Evolutionary conservation across 1,140 invertebrate species (phyloP).

Genomic region (Phymorhynchus buccinoides): DNA sequence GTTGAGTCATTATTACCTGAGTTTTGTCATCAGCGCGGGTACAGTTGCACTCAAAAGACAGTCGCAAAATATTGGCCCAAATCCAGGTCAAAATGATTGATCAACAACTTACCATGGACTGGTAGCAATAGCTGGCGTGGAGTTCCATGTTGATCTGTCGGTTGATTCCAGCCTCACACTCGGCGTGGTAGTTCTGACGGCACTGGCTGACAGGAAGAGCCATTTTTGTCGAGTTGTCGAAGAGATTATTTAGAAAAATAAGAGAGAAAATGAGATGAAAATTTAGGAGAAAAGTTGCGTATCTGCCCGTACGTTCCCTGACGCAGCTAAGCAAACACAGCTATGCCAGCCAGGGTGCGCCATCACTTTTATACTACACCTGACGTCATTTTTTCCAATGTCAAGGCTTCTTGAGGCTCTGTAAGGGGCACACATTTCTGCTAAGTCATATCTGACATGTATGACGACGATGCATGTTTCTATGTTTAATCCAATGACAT

Average conservation of each 20-base stretch:
- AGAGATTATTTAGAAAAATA: neutral
- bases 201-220: slow-evolving; percentile 65
- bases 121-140: slow-evolving; percentile 87
- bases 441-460: too few species aligned
- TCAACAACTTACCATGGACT: slow-evolving; percentile 84
- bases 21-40: too few species aligned
- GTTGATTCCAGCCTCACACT: slow-evolving; percentile 85
- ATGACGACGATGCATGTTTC: too few species aligned
- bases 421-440: neutral
- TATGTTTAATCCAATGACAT: too few species aligned
- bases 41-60: too few species aligned
- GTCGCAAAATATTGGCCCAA: too few species aligned
- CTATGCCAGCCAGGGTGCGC: neutral
- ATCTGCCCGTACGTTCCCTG: slow-evolving; percentile 68
- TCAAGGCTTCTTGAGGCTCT: slow-evolving; percentile 21
- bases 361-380: neutral
- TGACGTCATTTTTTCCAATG: slow-evolving; percentile 22
- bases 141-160: slow-evolving; percentile 93
- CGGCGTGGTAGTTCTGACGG: slow-evolving; percentile 85
- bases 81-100: neutral
- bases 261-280: neutral
- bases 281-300: neutral
- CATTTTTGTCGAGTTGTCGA: slow-evolving; percentile 50
- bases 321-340: slow-evolving; percentile 62
- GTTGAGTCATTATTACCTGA: too few species aligned